Evolutionary conservation across 2,113 vertebrate genomes (phyloP), one percentile per base, ranked within the genome.

Genomic region (Scalopus aquaticus): DNA sequence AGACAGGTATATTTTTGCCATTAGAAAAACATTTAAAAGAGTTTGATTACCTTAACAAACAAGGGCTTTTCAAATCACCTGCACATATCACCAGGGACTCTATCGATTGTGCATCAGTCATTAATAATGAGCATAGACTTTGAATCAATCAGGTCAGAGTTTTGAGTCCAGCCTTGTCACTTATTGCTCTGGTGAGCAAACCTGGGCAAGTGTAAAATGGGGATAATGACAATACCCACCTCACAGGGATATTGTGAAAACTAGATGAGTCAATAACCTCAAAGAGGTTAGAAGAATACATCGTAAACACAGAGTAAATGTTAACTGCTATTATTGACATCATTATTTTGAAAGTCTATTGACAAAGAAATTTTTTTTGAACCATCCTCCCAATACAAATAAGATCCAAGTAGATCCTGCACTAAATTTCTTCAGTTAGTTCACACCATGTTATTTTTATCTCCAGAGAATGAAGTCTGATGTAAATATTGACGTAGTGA

Each of bases 21-120:
- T 80, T 51, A 79, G 44, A 74, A 94, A 90, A 96, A 49, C n/a
- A 72, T 42, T 12, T 17, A 35, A 5, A 67, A 67, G 64, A 67
- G n/a, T 22, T 88, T 89, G n/a, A 32, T 87, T 72, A 60, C 42
- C 35, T 87, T 42, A 64, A n/a, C 44, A 84, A 90, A 94, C 30
- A 77, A 87, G 9, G 8, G 44, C 12, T 87, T 39, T 70, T 90
- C 77, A 82, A 64, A 76, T 56, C n/a, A 49, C 35, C 22, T 70
- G 17, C 49, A 5, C 3, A 30, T 46, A 37, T 35, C n/a, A 82
- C 28, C 26, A 28, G 30, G 15, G 12, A 32, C 7, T 37, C 5
- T 39, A 32, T 83, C 37, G 69, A 9, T 65, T 37, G 20, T 56
- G 54, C 11, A 5, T 13, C 11, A 44, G 32, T 42, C 56, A 54